Percentiles rank a stretch among this genome's conserved stretches.
Conservation (phyloP, 2,797 vertebrate species). For the Ispidina picta region DNA sequence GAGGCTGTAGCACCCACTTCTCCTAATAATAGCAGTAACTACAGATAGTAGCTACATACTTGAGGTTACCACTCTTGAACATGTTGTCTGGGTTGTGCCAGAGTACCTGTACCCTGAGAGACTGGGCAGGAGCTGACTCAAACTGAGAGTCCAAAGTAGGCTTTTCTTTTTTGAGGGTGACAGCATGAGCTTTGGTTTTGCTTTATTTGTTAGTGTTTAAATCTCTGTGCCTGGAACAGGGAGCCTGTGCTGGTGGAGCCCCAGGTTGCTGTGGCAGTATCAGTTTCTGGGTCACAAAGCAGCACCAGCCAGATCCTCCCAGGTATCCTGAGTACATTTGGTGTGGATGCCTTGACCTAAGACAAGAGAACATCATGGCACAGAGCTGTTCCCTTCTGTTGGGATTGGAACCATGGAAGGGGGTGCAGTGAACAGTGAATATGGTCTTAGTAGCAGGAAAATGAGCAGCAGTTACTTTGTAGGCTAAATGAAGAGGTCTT, state of each 20-base stretch:
- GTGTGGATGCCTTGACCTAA: neutral
- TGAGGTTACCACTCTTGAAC: neutral
- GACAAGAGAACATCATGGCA: neutral
- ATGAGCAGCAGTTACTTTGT: neutral
- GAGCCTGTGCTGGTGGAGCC: neutral
- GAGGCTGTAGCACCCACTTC: neutral
- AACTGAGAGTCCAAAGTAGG: neutral
- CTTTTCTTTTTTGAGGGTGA: neutral
- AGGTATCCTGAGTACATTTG: neutral
- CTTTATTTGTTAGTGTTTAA: neutral
- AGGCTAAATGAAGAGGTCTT: neutral
- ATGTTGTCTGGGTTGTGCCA: neutral
- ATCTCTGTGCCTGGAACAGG: neutral
- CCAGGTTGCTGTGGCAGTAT: neutral
- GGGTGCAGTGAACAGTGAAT: neutral
- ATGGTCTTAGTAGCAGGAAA: neutral
- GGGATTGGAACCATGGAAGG: neutral
- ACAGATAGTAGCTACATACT: neutral
- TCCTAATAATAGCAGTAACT: neutral
- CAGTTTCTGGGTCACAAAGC: neutral
- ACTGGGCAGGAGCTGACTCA: neutral
- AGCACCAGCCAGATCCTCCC: neutral
- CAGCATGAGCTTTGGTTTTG: neutral
- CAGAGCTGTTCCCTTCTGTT: rapidly evolving
- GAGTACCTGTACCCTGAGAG: neutral